Percentiles rank a stretch among this genome's conserved stretches.
phyloP scores from a whole-genome alignment of 2,113 vertebrate species.

The Lucifuga dentata region DNA sequence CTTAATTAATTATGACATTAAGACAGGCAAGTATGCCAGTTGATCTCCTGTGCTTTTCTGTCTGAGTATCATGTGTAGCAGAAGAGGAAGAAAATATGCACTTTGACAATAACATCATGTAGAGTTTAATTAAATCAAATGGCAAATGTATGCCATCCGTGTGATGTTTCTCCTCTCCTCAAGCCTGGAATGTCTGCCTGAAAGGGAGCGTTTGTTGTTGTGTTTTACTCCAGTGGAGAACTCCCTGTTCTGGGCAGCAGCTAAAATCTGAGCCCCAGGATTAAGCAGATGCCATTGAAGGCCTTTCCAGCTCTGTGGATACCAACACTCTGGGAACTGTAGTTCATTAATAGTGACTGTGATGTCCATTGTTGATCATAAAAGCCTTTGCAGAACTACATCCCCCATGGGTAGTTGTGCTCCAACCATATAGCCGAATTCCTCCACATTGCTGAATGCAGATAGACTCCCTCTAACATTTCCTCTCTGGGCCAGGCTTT shows the following conservation, averaged over 20 bases:
- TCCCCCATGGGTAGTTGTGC: conserved; percentile 64
- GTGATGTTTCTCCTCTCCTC: conserved; percentile 37
- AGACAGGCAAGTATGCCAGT: conserved; percentile 18
- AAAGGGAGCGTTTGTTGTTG: conserved; percentile 66
- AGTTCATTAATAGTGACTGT: conserved; percentile 79
- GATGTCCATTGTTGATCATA: conserved; percentile 76
- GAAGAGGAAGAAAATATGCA: conserved; percentile 20
- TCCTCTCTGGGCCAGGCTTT: conserved; percentile 14
- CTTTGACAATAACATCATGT: conserved; percentile 22
- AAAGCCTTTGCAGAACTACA: conserved; percentile 69
- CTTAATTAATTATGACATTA: not conserved
- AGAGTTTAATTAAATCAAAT: conserved; percentile 30
- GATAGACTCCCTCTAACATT: conserved; percentile 54
- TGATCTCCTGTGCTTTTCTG: conserved; percentile 30
- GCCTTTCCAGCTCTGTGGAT: conserved; percentile 80
- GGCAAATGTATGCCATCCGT: conserved; percentile 27
- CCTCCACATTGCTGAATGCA: conserved; percentile 63
- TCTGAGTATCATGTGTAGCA: conserved; percentile 25
- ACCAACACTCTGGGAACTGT: conserved; percentile 80
- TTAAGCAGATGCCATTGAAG: conserved; percentile 83
- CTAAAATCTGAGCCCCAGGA: conserved; percentile 82
- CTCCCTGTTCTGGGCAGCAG: conserved; percentile 72
- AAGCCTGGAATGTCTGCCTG: conserved; percentile 14
- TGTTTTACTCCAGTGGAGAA: conserved; percentile 63
- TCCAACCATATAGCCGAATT: conserved; percentile 68